These are phyloP conservation scores for Phaethornis superciliosus DNA, from an alignment of 2,113 vertebrate genomes.

Conservation along the genomic window DNA sequence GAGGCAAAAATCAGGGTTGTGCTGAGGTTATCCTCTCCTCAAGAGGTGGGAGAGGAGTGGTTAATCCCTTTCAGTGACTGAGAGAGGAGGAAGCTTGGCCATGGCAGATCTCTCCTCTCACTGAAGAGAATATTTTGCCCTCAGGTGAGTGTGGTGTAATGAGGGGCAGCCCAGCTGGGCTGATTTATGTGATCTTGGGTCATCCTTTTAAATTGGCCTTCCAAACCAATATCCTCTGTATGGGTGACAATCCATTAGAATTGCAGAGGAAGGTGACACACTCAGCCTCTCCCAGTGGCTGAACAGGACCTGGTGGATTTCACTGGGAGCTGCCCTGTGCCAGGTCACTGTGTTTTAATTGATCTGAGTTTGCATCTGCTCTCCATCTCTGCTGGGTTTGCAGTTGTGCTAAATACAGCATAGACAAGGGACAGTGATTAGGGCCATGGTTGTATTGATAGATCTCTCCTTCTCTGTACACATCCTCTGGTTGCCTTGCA, in stretches of 20 bases:
- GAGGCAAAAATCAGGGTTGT: background rate
- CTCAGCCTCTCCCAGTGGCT: background rate
- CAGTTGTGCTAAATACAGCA: slow-evolving; percentile 13
- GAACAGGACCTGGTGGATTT: background rate
- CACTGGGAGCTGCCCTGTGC: background rate
- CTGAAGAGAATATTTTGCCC: background rate
- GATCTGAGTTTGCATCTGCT: slow-evolving; percentile 22
- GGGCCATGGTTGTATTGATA: background rate
- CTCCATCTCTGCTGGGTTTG: background rate
- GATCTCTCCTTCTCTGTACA: background rate
- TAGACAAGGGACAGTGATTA: background rate
- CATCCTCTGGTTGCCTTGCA: background rate
- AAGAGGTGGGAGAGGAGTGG: background rate
- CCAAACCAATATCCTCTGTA: background rate
- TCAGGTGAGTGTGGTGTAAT: background rate
- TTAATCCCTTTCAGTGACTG: background rate
- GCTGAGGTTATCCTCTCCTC: background rate
- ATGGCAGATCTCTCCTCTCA: background rate
- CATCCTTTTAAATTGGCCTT: background rate
- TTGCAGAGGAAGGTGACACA: background rate
- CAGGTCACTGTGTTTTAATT: background rate
- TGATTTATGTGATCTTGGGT: background rate
- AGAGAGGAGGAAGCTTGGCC: background rate
- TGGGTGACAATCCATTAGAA: background rate
- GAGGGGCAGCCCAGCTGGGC: background rate